phyloP scores from a whole-genome alignment of 2,888 invertebrate species.

The Temnothorax ravouxi region DNA sequence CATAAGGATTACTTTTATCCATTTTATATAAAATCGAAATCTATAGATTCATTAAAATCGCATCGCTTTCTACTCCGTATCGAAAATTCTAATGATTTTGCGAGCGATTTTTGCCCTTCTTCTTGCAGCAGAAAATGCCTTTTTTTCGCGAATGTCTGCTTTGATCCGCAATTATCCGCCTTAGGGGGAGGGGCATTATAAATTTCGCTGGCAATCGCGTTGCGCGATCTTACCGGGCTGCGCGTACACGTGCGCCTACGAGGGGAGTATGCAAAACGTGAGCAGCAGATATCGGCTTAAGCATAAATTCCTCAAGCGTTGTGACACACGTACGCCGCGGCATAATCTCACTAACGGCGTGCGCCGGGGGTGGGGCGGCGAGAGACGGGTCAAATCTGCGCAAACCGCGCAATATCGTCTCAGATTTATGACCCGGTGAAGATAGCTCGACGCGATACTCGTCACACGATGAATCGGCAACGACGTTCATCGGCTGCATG shows the following conservation, averaged over 20 bases:
- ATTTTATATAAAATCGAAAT: not conserved
- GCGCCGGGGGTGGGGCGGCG: conserved; percentile 48
- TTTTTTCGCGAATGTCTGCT: conserved; percentile 22
- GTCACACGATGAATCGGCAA: conserved; percentile 79
- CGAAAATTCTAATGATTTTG: not conserved
- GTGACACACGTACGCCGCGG: conserved; percentile 81
- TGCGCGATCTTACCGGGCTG: conserved; percentile 64
- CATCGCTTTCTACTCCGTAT: not conserved
- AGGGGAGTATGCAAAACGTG: conserved; percentile 80
- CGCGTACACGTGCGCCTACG: conserved; percentile 24
- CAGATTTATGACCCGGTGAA: conserved; percentile 80
- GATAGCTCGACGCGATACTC: conserved; percentile 79
- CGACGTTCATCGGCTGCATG: conserved; percentile 55
- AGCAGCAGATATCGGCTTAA: conserved; percentile 83
- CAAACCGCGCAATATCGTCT: conserved; percentile 81
- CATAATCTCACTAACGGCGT: conserved; percentile 83
- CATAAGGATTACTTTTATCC: not conserved
- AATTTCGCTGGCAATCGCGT: conserved; percentile 67
- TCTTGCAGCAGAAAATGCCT: not conserved
- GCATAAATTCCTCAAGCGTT: conserved; percentile 85
- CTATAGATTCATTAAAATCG: not conserved
- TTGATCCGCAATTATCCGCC: conserved; percentile 62
- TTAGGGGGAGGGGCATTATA: conserved; percentile 62
- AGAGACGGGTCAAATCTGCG: conserved; percentile 75
- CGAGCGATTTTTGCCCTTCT: not conserved